A percentile compares a stretch with the other conserved stretches of the same genome.
These are phyloP conservation scores for Rhopalosiphum padi DNA, from an alignment of 1,140 invertebrate genomes.

Conservation along the genomic window DNA sequence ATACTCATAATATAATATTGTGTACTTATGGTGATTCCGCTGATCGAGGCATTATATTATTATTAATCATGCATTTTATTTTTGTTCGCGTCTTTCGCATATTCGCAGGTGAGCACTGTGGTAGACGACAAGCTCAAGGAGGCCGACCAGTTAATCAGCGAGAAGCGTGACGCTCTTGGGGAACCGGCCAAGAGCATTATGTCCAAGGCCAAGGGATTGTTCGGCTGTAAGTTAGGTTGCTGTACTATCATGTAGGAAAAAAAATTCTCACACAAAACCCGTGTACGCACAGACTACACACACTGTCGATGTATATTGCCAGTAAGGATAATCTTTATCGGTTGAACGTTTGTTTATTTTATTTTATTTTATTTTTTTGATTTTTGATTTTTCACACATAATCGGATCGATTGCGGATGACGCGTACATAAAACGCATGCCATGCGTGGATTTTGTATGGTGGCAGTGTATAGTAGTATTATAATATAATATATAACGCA, in stretches of 20 bases:
- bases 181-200: slow-evolving; percentile 61
- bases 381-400: background rate
- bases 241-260: slow-evolving; percentile 51
- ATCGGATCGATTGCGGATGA: background rate
- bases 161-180: slow-evolving; percentile 61
- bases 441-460: slow-evolving; percentile 31
- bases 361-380: background rate
- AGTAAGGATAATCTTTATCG: slow-evolving; percentile 42
- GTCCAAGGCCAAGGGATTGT: slow-evolving; percentile 62
- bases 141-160: slow-evolving; percentile 61
- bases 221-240: slow-evolving; percentile 61
- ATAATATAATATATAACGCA: background rate
- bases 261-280: background rate
- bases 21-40: background rate
- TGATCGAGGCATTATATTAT: background rate
- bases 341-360: slow-evolving; percentile 13
- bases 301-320: background rate
- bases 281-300: background rate
- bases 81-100: background rate
- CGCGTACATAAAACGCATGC: background rate
- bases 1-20: background rate
- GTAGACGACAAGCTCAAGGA: slow-evolving; percentile 62
- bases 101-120: slow-evolving; percentile 59
- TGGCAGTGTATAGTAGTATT: background rate
- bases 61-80: background rate